These are phyloP conservation scores for Arctopsyche grandis DNA, from an alignment of 1,140 invertebrate genomes.

Conservation along the genomic window DNA sequence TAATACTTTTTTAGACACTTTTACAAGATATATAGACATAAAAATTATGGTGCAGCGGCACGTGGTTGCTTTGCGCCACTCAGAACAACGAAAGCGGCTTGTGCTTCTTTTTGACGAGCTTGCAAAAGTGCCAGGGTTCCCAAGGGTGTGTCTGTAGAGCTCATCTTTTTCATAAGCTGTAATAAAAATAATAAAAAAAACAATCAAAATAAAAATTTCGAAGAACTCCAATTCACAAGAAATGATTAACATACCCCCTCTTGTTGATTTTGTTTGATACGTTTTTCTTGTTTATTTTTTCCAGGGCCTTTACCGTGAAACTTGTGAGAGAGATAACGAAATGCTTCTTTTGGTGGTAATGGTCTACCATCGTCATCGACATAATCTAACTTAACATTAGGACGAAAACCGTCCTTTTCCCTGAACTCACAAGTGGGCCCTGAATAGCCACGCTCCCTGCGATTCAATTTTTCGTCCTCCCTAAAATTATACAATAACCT, in stretches of 20 bases:
- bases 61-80: slow-evolving; percentile 80
- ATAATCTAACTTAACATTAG: slow-evolving; percentile 97
- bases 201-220: not conserved
- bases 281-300: slow-evolving; percentile 98
- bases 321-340: slow-evolving; percentile 94
- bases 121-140: slow-evolving; percentile 93
- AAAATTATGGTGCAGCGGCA: slow-evolving; percentile 7
- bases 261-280: slow-evolving; percentile 94
- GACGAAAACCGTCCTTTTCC: slow-evolving; percentile 93
- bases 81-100: slow-evolving; percentile 93
- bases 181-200: slow-evolving; percentile 27
- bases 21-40: not conserved
- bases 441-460: slow-evolving; percentile 78
- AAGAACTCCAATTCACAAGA: not conserved
- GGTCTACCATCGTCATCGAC: slow-evolving; percentile 93
- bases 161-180: slow-evolving; percentile 97
- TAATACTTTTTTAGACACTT: not conserved
- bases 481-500: slow-evolving; percentile 61
- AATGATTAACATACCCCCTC: slow-evolving; percentile 75
- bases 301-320: slow-evolving; percentile 99
- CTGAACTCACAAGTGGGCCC: slow-evolving; percentile 93
- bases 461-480: slow-evolving; percentile 84
- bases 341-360: slow-evolving; percentile 96
- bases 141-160: slow-evolving; percentile 96
- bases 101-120: slow-evolving; percentile 96